phyloP scores from a whole-genome alignment of 2,113 vertebrate species.

The Corynorhinus townsendii region DNA sequence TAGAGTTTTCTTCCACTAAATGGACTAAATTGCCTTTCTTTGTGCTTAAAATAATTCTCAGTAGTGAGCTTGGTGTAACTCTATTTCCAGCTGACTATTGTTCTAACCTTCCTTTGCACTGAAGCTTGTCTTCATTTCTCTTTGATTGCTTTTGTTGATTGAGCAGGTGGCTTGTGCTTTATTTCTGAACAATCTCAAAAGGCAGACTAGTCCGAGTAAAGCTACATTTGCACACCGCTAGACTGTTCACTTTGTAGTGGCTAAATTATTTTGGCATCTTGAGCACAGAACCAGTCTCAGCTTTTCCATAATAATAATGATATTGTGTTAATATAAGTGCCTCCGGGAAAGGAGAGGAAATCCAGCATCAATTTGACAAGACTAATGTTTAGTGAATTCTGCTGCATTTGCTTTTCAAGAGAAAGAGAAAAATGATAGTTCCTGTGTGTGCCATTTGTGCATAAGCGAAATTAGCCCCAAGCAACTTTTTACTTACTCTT shows the following conservation, averaged over 20 bases:
- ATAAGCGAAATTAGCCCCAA: conserved; percentile 18
- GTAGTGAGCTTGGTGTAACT: neutral
- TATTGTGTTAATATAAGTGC: neutral
- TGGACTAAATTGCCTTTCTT: conserved; percentile 38
- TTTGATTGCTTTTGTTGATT: conserved; percentile 44
- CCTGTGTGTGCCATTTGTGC: neutral
- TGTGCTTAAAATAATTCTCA: conserved; percentile 45
- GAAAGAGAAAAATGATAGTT: conserved; percentile 55
- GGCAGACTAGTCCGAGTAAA: neutral
- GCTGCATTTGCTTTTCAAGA: conserved; percentile 57
- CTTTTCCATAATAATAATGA: conserved; percentile 18
- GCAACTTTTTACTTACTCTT: conserved; percentile 48
- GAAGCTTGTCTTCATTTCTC: conserved; percentile 43
- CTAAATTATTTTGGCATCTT: conserved; percentile 48
- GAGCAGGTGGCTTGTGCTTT: conserved; percentile 7
- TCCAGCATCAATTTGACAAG: conserved; percentile 19
- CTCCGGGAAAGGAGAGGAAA: conserved; percentile 25
- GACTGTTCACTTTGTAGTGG: neutral
- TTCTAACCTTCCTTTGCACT: neutral
- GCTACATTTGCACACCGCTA: neutral
- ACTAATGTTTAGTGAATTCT: conserved; percentile 33
- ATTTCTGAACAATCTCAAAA: conserved; percentile 31
- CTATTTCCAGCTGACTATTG: neutral
- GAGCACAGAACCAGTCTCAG: neutral
- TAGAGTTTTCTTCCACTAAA: neutral